Conservation (phyloP, 2,113 vertebrate genomes). For the Fulmarus glacialis region DNA sequence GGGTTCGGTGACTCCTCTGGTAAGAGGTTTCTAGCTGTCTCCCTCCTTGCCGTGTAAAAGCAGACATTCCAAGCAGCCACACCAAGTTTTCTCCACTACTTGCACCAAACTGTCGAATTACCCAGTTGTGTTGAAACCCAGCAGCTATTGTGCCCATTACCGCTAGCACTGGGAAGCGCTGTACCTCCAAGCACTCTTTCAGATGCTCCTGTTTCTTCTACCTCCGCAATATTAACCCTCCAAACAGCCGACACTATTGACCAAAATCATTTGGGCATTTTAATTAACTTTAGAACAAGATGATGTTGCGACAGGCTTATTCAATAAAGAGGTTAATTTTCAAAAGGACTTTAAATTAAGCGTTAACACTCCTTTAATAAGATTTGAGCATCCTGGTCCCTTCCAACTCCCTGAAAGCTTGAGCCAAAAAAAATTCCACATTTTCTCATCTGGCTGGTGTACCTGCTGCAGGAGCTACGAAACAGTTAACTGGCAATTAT, state of each 20-base stretch:
- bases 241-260: neutral
- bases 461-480: neutral
- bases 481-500: constrained; percentile 2
- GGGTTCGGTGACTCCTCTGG: neutral
- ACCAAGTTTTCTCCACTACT: neutral
- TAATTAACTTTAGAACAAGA: neutral
- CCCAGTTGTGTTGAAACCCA: neutral
- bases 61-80: neutral
- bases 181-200: neutral
- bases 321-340: neutral
- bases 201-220: neutral
- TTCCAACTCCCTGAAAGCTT: neutral
- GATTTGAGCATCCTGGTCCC: neutral
- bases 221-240: neutral
- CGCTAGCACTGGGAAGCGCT: neutral
- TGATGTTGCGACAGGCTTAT: neutral
- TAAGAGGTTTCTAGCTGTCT: neutral
- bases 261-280: neutral
- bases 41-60: neutral
- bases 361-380: neutral
- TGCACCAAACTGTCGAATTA: neutral
- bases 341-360: neutral
- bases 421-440: neutral
- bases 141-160: neutral
- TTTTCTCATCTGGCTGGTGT: neutral